Base-by-base conservation (phyloP, 2,888 invertebrate genomes). In the Cremastobaeus sp. region DNA sequence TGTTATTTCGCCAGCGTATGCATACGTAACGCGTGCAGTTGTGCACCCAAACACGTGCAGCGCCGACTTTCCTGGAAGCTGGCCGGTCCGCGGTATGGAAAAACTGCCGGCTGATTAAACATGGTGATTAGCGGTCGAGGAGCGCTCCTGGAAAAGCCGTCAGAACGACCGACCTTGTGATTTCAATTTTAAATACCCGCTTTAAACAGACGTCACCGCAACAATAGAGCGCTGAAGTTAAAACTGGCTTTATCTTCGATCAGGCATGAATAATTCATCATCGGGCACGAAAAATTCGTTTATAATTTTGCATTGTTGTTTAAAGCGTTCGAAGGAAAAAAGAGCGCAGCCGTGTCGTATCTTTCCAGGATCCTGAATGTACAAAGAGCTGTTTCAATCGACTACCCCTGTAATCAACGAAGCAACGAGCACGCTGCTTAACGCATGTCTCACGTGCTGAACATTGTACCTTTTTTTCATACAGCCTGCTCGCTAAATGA, bases 81-180 rank as follows among this genome's bases (percentile, higher is more conserved):
- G 74, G 65, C 57, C 48, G 45, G 34, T 9, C n/a, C n/a, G n/a
- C n/a, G n/a, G n/a, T 59, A 65, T 71, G 79, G 83, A 81, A 81
- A 83, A 83, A 9, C 78, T 64, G 69, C 77, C 79, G 73, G 73
- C 80, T 85, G 83, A 85, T 85, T 84, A 83, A 85, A 84, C 84
- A 84, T 81, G 83, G 84, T 83, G 83, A 85, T 85, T 84, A 84
- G 83, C 80, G 81, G 81, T 81, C 83, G 81, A 81, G 79, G 82
- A 85, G 83, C 12, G 41, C 55, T 55, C n/a, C 55, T 30, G 47
- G 30, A n/a, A n/a, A n/a, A n/a, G n/a, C n/a, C n/a, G n/a, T n/a
- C n/a, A n/a, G n/a, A n/a, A n/a, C n/a, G n/a, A 15, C 17, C 20
- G 37, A 17, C 47, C 17, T 28, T 39, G 34, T 4, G 20, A 59